A percentile compares a stretch with the other conserved stretches of the same genome.
Conservation (phyloP, 1,140 invertebrate genomes). For the Nomia melanderi region DNA sequence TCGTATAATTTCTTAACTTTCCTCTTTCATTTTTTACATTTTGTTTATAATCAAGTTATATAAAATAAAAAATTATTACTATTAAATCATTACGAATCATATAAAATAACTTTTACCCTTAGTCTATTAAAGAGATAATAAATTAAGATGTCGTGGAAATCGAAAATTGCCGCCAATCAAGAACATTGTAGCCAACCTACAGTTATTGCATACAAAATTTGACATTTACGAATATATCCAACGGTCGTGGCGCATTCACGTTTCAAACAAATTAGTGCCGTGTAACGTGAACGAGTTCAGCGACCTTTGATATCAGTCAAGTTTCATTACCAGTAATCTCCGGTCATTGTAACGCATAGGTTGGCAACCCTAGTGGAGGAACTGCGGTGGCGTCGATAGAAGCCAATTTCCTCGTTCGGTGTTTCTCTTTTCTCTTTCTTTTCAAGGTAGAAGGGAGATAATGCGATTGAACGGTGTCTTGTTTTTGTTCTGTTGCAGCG, state of each 20-base stretch:
- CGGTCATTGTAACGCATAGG: not conserved
- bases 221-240: not conserved
- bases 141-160: not conserved
- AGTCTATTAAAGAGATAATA: not conserved
- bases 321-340: not conserved
- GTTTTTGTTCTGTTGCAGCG: slow-evolving; percentile 58
- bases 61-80: too few relatives aligned
- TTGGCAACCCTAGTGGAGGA: not conserved
- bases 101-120: too few relatives aligned
- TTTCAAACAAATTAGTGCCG: not conserved
- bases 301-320: not conserved
- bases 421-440: not conserved
- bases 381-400: not conserved
- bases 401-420: not conserved
- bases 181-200: not conserved
- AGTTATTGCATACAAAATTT: not conserved
- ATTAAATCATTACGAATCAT: too few relatives aligned
- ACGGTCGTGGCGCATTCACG: not conserved
- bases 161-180: not conserved
- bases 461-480: not conserved
- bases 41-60: too few relatives aligned
- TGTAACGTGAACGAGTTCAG: not conserved
- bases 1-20: too few relatives aligned
- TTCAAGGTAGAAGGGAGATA: not conserved
- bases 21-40: too few relatives aligned